Percentiles rank a stretch among this genome's conserved stretches.
Evolutionary conservation across 1,140 invertebrate genomes (phyloP).

Genomic region (Tetramorium parvispinum): DNA sequence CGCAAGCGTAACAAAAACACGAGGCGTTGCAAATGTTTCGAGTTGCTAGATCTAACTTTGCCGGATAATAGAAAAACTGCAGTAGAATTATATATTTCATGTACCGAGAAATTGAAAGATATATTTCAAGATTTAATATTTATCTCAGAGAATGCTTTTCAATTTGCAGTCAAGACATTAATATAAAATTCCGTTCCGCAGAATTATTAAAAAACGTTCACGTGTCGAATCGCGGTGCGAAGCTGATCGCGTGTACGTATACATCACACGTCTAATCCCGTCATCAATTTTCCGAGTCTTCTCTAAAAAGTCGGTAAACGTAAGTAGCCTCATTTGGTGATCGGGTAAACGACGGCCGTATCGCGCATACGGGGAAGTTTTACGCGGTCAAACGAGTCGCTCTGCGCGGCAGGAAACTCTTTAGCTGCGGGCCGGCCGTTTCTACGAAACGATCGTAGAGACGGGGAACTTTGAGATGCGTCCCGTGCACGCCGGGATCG

Average conservation of each 20-base stretch:
- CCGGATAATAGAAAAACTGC: neutral
- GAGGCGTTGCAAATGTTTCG: neutral
- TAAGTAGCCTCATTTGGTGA: constrained; percentile 44
- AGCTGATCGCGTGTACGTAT: neutral
- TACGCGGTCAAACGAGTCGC: constrained; percentile 51
- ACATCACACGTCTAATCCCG: neutral
- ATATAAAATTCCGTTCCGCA: neutral
- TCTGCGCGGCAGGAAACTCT: constrained; percentile 41
- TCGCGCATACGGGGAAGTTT: constrained; percentile 7
- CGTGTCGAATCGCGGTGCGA: neutral
- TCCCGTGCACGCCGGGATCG: constrained; percentile 15
- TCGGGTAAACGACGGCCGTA: constrained; percentile 32
- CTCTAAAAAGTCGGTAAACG: constrained; percentile 17
- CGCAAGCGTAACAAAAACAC: constrained; percentile 1
- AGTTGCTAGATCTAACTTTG: neutral
- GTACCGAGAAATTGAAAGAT: neutral
- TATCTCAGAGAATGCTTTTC: neutral
- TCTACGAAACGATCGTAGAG: constrained; percentile 40
- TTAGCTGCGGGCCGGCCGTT: constrained; percentile 26
- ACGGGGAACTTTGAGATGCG: constrained; percentile 42
- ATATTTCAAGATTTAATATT: neutral
- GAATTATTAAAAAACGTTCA: neutral
- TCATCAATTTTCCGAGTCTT: neutral
- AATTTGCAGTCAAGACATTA: neutral
- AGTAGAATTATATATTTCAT: neutral